Conservation (phyloP, 2,113 vertebrate species). For the Leuciscus idus region DNA sequence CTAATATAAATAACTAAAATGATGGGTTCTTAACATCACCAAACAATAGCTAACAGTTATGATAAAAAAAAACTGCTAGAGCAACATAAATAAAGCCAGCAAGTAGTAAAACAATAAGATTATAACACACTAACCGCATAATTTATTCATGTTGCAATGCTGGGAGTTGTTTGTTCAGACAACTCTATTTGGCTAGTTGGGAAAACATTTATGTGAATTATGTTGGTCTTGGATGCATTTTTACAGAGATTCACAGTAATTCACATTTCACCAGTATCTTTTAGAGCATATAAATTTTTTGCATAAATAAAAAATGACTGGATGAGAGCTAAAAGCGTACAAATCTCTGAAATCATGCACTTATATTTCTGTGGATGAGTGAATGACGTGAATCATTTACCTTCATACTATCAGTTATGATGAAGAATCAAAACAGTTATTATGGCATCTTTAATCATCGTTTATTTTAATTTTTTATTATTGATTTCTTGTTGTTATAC, state of each 20-base stretch:
- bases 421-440: neutral
- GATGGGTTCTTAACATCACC: neutral
- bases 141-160: conserved; percentile 10
- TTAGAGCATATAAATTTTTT: neutral
- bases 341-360: neutral
- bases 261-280: neutral
- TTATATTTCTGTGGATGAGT: neutral
- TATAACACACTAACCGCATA: neutral
- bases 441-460: neutral
- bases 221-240: neutral
- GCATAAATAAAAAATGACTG: neutral
- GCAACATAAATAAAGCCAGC: neutral
- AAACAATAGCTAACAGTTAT: neutral
- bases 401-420: neutral
- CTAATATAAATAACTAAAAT: neutral
- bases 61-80: neutral
- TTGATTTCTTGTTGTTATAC: neutral
- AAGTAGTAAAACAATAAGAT: neutral
- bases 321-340: neutral
- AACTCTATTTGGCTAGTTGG: neutral
- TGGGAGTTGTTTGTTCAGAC: neutral
- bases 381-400: neutral
- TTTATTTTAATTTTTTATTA: neutral
- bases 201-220: neutral
- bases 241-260: neutral